These are phyloP conservation scores for Ceratina australensis DNA, from an alignment of 1,140 invertebrate genomes.

Conservation along the genomic window DNA sequence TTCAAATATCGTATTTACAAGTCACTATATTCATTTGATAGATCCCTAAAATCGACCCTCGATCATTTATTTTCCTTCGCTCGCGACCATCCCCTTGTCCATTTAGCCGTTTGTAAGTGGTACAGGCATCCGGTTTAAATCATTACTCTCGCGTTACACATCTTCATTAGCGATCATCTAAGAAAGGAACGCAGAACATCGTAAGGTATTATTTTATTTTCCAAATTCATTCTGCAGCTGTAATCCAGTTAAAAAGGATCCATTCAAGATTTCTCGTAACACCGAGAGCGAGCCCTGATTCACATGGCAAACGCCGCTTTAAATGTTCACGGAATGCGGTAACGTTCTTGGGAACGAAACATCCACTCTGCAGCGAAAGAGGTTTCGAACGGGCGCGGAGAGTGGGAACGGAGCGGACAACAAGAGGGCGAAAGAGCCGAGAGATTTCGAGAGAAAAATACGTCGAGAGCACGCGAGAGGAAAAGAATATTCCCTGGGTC, in stretches of 20 bases:
- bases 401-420: background rate
- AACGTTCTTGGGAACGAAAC: conserved; percentile 10
- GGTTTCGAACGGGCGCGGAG: background rate
- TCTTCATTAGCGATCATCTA: conserved; percentile 35
- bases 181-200: background rate
- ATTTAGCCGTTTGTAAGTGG: conserved; percentile 37
- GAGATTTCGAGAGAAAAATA: conserved; percentile 42
- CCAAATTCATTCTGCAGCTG: background rate
- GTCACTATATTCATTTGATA: background rate
- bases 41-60: conserved; percentile 33
- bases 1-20: background rate
- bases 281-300: background rate
- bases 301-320: background rate
- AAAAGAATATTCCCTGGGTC: conserved; percentile 32
- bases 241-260: background rate
- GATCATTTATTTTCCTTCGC: conserved; percentile 44
- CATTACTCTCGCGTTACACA: conserved; percentile 28
- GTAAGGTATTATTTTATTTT: background rate
- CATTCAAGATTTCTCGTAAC: background rate
- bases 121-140: conserved; percentile 17
- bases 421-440: background rate
- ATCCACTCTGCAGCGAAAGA: background rate
- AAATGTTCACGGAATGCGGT: background rate
- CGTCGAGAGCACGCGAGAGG: conserved; percentile 36
- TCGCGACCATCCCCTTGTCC: conserved; percentile 25